These are phyloP conservation scores for Griposia aprilina DNA, from an alignment of 2,888 invertebrate genomes.

Conservation along the genomic window DNA sequence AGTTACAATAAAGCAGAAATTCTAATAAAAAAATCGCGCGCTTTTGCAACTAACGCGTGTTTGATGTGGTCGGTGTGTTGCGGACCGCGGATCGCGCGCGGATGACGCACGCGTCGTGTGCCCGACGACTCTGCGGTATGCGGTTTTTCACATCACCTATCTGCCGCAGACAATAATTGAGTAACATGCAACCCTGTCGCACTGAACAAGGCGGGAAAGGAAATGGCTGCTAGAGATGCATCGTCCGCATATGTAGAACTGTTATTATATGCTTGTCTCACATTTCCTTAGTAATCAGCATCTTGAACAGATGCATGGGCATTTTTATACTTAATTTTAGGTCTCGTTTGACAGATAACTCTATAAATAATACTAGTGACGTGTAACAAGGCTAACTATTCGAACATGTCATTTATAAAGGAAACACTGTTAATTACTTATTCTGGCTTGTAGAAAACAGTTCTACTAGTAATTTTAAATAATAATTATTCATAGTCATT, in stretches of 20 bases:
- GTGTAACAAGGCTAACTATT: background rate
- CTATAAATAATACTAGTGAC: conserved; percentile 7
- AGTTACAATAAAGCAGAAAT: conserved; percentile 46
- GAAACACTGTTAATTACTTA: conserved; percentile 1
- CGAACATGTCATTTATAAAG: background rate
- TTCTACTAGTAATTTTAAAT: background rate
- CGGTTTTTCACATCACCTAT: conserved; percentile 81
- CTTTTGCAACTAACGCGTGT: conserved; percentile 65
- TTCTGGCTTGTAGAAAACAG: background rate
- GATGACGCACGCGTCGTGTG: conserved; percentile 69
- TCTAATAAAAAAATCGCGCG: conserved; percentile 36
- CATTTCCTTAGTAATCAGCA: conserved; percentile 63
- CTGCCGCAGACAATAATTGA: conserved; percentile 74
- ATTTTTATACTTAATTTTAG: conserved; percentile 43
- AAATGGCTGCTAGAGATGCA: conserved; percentile 71
- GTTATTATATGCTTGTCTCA: conserved; percentile 69
- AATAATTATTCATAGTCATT: conserved; percentile 13
- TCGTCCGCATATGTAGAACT: conserved; percentile 63
- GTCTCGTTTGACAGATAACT: conserved; percentile 31
- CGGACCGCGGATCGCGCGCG: conserved; percentile 54
- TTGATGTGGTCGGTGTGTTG: conserved; percentile 68
- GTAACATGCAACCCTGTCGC: conserved; percentile 67
- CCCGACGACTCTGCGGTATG: conserved; percentile 75
- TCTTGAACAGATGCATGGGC: conserved; percentile 21
- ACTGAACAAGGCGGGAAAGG: conserved; percentile 67